A percentile compares a stretch with the other conserved stretches of the same genome.
Evolutionary conservation across 2,888 invertebrate species (phyloP).

Genomic region (Calliphora vomitoria): DNA sequence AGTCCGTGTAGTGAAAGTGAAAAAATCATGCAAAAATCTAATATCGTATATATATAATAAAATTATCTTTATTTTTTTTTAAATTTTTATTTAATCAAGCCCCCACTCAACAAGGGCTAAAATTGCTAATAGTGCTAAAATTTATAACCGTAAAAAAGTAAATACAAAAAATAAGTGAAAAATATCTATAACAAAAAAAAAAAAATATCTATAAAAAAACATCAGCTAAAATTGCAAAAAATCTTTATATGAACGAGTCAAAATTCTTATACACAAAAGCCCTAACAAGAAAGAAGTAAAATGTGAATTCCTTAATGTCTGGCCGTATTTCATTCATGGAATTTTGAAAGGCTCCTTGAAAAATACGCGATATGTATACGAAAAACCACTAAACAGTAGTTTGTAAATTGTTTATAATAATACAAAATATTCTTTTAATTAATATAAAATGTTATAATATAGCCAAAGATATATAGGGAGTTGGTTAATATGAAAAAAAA

Average conservation of each 20-base stretch:
- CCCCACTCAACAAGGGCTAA: background rate
- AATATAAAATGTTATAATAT: constrained; percentile 16
- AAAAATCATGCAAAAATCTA: constrained; percentile 57
- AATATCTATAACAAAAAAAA: constrained; percentile 6
- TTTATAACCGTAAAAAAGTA: background rate
- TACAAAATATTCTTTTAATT: constrained; percentile 6
- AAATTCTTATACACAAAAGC: constrained; percentile 72
- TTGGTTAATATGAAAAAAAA: constrained; percentile 57
- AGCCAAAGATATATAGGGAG: constrained; percentile 54
- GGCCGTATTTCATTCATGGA: constrained; percentile 17
- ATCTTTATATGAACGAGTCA: constrained; percentile 37
- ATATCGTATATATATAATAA: constrained; percentile 52
- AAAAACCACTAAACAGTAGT: background rate
- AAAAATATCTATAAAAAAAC: constrained; percentile 26
- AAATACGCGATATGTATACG: no score
- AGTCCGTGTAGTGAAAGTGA: constrained; percentile 66
- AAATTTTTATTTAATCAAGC: background rate
- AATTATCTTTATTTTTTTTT: background rate
- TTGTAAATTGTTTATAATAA: constrained; percentile 16
- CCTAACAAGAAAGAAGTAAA: constrained; percentile 37
- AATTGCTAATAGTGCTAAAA: constrained; percentile 18
- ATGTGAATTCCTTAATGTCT: constrained; percentile 32
- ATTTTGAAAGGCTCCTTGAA: background rate
- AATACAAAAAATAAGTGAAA: constrained; percentile 7
- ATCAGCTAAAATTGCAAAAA: constrained; percentile 39